Evolutionary conservation across 2,797 vertebrate species (phyloP).

Genomic region (Selene dorsalis): DNA sequence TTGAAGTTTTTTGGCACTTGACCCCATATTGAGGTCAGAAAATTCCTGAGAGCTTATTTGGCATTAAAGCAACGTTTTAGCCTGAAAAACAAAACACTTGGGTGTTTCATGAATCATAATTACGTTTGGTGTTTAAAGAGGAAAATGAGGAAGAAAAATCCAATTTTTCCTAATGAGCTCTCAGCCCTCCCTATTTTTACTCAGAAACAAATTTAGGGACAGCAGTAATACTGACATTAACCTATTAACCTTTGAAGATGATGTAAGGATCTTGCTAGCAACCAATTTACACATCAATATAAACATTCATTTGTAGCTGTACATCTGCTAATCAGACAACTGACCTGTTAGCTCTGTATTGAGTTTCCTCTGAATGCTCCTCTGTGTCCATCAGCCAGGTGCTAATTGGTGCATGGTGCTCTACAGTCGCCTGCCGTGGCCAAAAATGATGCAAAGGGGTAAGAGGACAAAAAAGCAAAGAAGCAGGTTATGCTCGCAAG

Average conservation of each 20-base stretch:
- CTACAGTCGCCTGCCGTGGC: too few relatives aligned
- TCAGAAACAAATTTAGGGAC: not conserved
- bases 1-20: slow-evolving; percentile 28
- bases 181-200: not conserved
- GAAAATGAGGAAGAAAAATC: not conserved
- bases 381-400: too few relatives aligned
- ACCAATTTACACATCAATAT: not conserved
- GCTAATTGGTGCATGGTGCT: too few relatives aligned
- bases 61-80: slow-evolving; percentile 15
- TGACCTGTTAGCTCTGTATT: not conserved
- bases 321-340: not conserved
- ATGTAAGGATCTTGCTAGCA: not conserved
- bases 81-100: slow-evolving; percentile 43
- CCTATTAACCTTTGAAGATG: not conserved
- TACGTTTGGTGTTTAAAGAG: slow-evolving; percentile 12
- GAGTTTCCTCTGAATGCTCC: not conserved
- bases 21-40: slow-evolving; percentile 34
- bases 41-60: slow-evolving; percentile 53
- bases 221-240: too few relatives aligned
- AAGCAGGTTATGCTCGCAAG: too few relatives aligned
- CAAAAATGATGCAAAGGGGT: too few relatives aligned
- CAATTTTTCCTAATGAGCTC: not conserved
- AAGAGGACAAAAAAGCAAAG: too few relatives aligned
- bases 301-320: too few relatives aligned
- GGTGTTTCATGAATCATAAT: slow-evolving; percentile 5